Percentiles rank a stretch among this genome's conserved stretches.
Conservation (phyloP, 2,888 invertebrate species). For the Drosophila pegasa region DNA sequence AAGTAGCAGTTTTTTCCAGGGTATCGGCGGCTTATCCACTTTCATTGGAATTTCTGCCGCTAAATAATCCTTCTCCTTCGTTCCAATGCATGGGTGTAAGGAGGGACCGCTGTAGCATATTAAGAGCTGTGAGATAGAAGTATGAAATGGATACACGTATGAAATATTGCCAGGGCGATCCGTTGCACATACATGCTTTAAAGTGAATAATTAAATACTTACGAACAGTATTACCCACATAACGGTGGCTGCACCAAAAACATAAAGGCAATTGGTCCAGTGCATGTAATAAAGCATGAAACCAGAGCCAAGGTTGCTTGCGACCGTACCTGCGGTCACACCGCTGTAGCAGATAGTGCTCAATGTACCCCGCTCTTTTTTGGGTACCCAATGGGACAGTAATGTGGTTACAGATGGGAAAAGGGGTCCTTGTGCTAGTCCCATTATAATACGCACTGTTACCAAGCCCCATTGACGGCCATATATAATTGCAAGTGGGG, state of each 20-base stretch:
- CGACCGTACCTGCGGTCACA: slow-evolving; percentile 87
- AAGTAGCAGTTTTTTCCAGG: slow-evolving; percentile 88
- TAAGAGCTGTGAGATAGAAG: slow-evolving; percentile 84
- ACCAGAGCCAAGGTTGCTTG: slow-evolving; percentile 88
- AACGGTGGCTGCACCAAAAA: slow-evolving; percentile 89
- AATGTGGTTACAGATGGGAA: slow-evolving; percentile 92
- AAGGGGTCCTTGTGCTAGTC: slow-evolving; percentile 92
- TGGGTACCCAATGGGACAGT: slow-evolving; percentile 91
- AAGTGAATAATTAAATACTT: slow-evolving; percentile 60
- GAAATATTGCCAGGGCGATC: background rate
- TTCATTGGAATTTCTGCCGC: slow-evolving; percentile 87
- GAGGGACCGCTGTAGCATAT: slow-evolving; percentile 87
- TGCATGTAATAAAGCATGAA: slow-evolving; percentile 87
- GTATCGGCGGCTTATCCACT: slow-evolving; percentile 86
- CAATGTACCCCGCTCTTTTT: slow-evolving; percentile 89
- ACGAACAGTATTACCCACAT: slow-evolving; percentile 89
- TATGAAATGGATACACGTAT: background rate
- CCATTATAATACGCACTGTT: slow-evolving; percentile 89
- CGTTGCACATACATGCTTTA: background rate
- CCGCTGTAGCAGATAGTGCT: slow-evolving; percentile 92
- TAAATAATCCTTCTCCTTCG: slow-evolving; percentile 88
- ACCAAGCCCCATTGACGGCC: slow-evolving; percentile 86
- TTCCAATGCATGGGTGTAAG: slow-evolving; percentile 89
- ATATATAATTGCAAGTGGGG: slow-evolving; percentile 22
- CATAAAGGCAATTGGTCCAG: slow-evolving; percentile 91